Percentiles rank a stretch among this genome's conserved stretches.
Evolutionary conservation across 2,113 vertebrate genomes (phyloP).

Genomic region (Dunckerocampus dactyliophorus): DNA sequence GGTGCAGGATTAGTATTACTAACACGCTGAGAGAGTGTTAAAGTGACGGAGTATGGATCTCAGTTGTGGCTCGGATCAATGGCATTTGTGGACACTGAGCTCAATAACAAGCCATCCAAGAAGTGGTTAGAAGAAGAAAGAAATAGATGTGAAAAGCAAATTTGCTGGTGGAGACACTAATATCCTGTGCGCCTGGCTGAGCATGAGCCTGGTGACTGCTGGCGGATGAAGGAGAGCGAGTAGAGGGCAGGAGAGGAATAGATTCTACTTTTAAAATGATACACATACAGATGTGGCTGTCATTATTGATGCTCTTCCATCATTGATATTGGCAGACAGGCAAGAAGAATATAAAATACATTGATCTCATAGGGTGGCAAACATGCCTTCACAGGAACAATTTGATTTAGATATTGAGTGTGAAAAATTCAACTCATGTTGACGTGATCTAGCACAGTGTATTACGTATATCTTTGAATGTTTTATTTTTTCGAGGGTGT

Average conservation of each 20-base stretch:
- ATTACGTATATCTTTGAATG: conserved; percentile 23
- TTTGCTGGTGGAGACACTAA: conserved; percentile 96
- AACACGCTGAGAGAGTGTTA: conserved; percentile 94
- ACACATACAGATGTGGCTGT: conserved; percentile 70
- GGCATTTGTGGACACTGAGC: conserved; percentile 99
- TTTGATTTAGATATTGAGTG: conserved; percentile 60
- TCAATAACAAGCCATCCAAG: conserved; percentile 99
- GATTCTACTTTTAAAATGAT: conserved; percentile 68
- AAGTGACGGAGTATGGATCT: conserved; percentile 95
- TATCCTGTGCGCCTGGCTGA: conserved; percentile 84
- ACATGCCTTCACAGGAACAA: conserved; percentile 58
- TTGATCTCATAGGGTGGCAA: conserved; percentile 58
- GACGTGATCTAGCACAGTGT: conserved; percentile 37
- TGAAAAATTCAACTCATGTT: conserved; percentile 42
- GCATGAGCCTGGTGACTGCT: conserved; percentile 66
- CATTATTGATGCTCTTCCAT: conserved; percentile 71
- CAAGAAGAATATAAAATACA: conserved; percentile 63
- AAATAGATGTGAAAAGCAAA: conserved; percentile 99
- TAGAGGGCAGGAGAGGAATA: conserved; percentile 56
- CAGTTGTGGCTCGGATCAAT: conserved; percentile 98
- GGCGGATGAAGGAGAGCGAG: conserved; percentile 49
- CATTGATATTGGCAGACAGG: conserved; percentile 72
- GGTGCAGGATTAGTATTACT: conserved; percentile 98
- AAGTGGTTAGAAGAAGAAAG: conserved; percentile 81
- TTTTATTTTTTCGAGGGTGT: conserved; percentile 33